These are phyloP conservation scores for Mythimna impura DNA, from an alignment of 2,888 invertebrate genomes.

Conservation along the genomic window DNA sequence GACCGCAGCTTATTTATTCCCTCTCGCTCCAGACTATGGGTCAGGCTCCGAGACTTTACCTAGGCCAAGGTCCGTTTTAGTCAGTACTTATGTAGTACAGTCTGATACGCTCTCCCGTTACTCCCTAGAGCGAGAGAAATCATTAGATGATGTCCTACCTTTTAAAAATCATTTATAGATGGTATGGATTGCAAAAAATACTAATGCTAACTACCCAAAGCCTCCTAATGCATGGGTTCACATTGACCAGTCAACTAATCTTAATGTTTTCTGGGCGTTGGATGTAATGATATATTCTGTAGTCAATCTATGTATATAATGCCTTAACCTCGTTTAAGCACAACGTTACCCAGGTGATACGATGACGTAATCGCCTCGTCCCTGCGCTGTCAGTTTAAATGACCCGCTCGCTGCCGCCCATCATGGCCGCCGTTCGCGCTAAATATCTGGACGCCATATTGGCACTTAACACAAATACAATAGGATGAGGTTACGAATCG, in stretches of 20 bases:
- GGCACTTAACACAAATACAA: constrained; percentile 40
- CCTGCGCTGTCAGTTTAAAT: constrained; percentile 46
- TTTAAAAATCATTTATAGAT: too few relatives aligned
- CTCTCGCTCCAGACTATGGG: too few relatives aligned
- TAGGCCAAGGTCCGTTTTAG: too few relatives aligned
- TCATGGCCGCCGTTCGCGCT: constrained; percentile 55
- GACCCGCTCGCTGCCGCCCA: constrained; percentile 44
- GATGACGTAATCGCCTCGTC: constrained; percentile 37
- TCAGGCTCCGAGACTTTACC: too few relatives aligned
- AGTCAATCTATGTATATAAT: neutral
- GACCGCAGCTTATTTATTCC: too few relatives aligned
- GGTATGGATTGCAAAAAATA: neutral
- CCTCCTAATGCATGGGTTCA: neutral
- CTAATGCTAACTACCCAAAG: too few relatives aligned
- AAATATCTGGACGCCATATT: constrained; percentile 48
- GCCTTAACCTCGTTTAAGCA: neutral
- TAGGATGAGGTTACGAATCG: constrained; percentile 25
- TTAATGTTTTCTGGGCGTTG: neutral
- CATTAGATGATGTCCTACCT: too few relatives aligned
- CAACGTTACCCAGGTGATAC: constrained; percentile 21
- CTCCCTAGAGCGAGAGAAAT: too few relatives aligned
- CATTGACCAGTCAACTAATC: too few relatives aligned
- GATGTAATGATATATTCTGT: neutral
- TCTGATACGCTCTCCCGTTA: too few relatives aligned
- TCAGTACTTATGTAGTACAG: too few relatives aligned